Base-by-base conservation (phyloP, 2,113 vertebrate genomes). In the Pituophis catenifer region DNA sequence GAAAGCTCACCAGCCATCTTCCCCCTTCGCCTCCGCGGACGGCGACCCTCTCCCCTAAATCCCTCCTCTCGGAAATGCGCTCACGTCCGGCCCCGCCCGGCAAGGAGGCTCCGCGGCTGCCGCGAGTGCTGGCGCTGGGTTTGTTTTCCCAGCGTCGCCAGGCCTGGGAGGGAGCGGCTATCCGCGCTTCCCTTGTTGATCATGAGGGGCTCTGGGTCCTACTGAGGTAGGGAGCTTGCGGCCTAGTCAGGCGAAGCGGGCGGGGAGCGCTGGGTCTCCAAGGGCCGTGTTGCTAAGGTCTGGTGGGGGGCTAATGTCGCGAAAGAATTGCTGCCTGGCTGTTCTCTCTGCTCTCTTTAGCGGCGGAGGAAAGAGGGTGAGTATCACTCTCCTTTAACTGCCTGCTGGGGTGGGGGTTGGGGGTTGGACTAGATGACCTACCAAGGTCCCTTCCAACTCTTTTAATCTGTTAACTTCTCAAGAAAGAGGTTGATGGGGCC, bases 51-150 rank as follows among this genome's bases (percentile, higher is more conserved):
- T 33, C 62, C 59, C 17, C 8, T 24, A 50, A 13, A 81, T 90
- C 53, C 8, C 70, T 50, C 94, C 90, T 86, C 91, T 59, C 95
- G 95, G 96, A 96, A 96, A 81, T 96, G 93, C 87, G 92, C 92
- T 96, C 96, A 96, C 94, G 93, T 96, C 96, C 95, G 95, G 95
- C 92, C 90, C 95, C 95, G 93, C 95, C 96, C 93, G 54, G n/a
- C 86, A 5, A 0, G 3, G n/a, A 8, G 1, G 8, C 57, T 21
- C 52, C 52, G 89, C 38, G 11, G 86, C 53, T 1, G n/a, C n/a
- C 12, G 29, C n/a, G 54, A 65, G 21, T 9, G 38, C 58, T 19
- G 86, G 17, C 54, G 75, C 21, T 15, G 33, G 58, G 50, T 53
- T 50, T 53, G 53, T 19, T 21, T 65, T 59, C 62, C 58, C 50